Conservation (phyloP, 2,797 vertebrate species). For the Protosalanx chinensis region DNA sequence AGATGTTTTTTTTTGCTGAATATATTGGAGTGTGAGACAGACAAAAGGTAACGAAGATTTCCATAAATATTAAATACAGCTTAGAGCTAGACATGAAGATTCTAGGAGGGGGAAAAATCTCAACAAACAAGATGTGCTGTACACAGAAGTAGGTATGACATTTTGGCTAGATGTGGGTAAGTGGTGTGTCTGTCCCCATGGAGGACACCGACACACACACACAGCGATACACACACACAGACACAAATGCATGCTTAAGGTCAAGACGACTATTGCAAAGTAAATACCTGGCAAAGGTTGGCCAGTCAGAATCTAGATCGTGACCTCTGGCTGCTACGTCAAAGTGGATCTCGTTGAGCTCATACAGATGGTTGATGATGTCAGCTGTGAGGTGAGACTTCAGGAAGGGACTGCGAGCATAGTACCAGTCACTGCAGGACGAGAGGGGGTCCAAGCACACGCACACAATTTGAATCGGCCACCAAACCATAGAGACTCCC, state of each 20-base stretch:
- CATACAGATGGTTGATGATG: slow-evolving; percentile 91
- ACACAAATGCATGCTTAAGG: slow-evolving; percentile 14
- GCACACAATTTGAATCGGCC: neutral
- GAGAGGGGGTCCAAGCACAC: slow-evolving; percentile 9
- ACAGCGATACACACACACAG: neutral
- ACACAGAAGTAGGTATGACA: too few species aligned
- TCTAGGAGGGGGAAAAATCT: too few species aligned
- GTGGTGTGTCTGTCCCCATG: too few species aligned
- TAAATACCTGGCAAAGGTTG: slow-evolving; percentile 87
- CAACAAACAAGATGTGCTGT: too few species aligned
- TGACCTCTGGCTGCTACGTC: slow-evolving; percentile 91
- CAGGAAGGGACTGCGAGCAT: slow-evolving; percentile 92
- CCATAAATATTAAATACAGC: too few species aligned
- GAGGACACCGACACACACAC: neutral
- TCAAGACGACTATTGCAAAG: neutral
- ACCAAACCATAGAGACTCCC: too few species aligned
- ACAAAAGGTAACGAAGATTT: slow-evolving; percentile 3
- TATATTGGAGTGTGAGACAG: too few species aligned
- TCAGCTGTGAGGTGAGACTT: slow-evolving; percentile 84
- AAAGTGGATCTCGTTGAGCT: slow-evolving; percentile 93
- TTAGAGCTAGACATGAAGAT: too few species aligned
- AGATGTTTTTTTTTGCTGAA: neutral
- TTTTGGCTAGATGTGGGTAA: too few species aligned
- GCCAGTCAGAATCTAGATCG: slow-evolving; percentile 94
- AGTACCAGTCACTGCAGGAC: slow-evolving; percentile 89